Evolutionary conservation across 2,888 invertebrate species (phyloP).

Genomic region (Cheilosia impressa): DNA sequence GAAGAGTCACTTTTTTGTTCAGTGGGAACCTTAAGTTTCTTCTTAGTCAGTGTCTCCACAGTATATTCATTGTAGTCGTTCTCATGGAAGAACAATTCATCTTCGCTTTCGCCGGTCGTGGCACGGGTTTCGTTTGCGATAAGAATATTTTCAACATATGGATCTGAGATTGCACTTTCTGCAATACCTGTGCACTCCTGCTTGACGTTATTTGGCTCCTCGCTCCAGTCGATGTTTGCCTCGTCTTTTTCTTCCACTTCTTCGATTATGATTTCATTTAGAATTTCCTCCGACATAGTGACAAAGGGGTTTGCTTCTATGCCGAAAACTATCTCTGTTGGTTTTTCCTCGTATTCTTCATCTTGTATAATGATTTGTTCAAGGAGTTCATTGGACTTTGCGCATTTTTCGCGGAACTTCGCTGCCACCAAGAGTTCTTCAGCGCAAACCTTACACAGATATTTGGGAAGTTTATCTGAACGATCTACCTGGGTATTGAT

Average conservation of each 20-base stretch:
- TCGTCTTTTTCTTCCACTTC: constrained; percentile 11
- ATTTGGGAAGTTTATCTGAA: constrained; percentile 79
- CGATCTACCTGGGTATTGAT: constrained; percentile 77
- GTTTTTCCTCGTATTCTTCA: not conserved
- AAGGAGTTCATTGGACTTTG: constrained; percentile 77
- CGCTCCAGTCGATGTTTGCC: not conserved
- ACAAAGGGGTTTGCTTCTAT: not conserved
- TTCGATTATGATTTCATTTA: constrained; percentile 58
- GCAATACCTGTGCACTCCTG: not conserved
- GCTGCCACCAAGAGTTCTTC: constrained; percentile 80
- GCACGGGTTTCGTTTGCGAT: not conserved
- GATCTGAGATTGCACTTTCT: not conserved
- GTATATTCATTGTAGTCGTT: not conserved
- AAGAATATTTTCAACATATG: not conserved
- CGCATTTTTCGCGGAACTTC: constrained; percentile 81
- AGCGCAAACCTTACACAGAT: constrained; percentile 81
- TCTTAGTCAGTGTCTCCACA: constrained; percentile 10
- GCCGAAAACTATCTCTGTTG: not conserved
- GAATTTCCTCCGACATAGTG: constrained; percentile 38
- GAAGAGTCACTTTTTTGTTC: not conserved
- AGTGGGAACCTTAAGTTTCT: constrained; percentile 3
- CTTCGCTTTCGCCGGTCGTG: not conserved
- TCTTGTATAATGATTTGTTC: constrained; percentile 5
- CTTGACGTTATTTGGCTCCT: not conserved
- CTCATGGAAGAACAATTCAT: constrained; percentile 25